Percentiles rank a stretch among this genome's conserved stretches.
These are phyloP conservation scores for Alouatta palliata DNA, from an alignment of 2,113 vertebrate species.

Conservation along the genomic window DNA sequence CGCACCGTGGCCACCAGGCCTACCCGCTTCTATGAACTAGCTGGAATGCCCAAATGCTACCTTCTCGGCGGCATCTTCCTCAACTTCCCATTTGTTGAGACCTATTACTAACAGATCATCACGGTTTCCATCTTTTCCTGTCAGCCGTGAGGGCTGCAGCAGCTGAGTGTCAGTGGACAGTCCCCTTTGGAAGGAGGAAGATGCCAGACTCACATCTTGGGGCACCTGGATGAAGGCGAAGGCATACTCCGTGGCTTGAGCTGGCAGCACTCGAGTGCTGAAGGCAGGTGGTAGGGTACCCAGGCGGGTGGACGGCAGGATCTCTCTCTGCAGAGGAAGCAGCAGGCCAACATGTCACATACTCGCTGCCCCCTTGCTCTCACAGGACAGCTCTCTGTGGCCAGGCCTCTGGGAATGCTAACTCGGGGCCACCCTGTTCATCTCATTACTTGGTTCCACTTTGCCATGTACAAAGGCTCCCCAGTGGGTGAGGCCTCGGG, in stretches of 20 bases:
- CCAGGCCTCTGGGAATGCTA: neutral
- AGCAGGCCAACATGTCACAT: neutral
- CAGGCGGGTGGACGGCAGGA: constrained; percentile 89
- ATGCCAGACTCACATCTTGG: constrained; percentile 89
- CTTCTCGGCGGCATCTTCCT: neutral
- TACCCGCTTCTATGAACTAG: neutral
- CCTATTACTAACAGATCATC: neutral
- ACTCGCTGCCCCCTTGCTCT: neutral
- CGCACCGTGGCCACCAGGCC: neutral
- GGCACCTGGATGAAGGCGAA: constrained; percentile 95
- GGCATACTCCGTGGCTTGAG: constrained; percentile 93
- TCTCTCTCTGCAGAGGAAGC: constrained; percentile 88
- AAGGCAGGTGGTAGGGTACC: constrained; percentile 91
- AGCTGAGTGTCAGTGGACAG: neutral
- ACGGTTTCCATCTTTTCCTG: neutral
- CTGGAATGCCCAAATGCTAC: neutral
- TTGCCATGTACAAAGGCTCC: neutral
- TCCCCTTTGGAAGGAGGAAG: neutral
- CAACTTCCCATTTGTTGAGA: neutral
- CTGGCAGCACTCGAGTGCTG: constrained; percentile 89
- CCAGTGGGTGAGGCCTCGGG: neutral
- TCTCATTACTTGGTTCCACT: neutral
- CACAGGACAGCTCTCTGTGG: neutral
- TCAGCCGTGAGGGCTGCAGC: neutral
- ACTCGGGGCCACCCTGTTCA: too few relatives aligned